Base-by-base conservation (phyloP, 2,113 vertebrate species). In the Sialia sialis region DNA sequence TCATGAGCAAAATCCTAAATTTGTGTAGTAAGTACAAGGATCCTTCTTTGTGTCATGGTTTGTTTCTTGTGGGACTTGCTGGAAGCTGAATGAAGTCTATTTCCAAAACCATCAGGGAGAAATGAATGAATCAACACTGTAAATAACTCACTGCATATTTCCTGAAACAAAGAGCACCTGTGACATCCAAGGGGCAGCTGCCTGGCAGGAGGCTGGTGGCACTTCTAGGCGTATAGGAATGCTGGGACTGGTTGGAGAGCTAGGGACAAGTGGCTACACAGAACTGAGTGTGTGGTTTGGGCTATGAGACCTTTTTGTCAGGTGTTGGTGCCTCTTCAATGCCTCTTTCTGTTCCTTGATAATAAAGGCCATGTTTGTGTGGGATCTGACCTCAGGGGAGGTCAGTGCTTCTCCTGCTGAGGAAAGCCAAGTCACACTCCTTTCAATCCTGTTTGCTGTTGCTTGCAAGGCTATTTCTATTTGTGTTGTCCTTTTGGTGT, bases 321-420 rank as follows among this genome's bases (percentile, higher is more conserved):
- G 63, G 59, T 77, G 55, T 77, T 92, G 75, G 23, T 93, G 43
- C 30, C n/a, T 92, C 68, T 92, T 96, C 92, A 96, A 96, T 96
- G 73, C 76, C 27, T 86, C 94, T 86, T 96, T 96, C 92, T 95
- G 88, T 90, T 94, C 72, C 75, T 88, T 94, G 88, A 93, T 96
- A 95, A 93, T 90, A 94, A 89, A 95, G 82, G 41, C 67, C 93
- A 94, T 91, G 94, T 93, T 96, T 48, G 3, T 92, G 92, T 96
- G 90, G 83, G 82, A 67, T 88, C 51, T 96, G 92, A 93, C 96
- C 96, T 95, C 29, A 25, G 39, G 23, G 51, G 39, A 93, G 95
- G 95, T 93, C 80, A 96, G 89, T 6, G 4, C 75, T 85, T 67
- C 81, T 93, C 20, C 73, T 62, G 8, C 75, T 70, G 32, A 90